Base-by-base conservation (phyloP, 2,888 invertebrate genomes). In the Drosophila emarginata region DNA sequence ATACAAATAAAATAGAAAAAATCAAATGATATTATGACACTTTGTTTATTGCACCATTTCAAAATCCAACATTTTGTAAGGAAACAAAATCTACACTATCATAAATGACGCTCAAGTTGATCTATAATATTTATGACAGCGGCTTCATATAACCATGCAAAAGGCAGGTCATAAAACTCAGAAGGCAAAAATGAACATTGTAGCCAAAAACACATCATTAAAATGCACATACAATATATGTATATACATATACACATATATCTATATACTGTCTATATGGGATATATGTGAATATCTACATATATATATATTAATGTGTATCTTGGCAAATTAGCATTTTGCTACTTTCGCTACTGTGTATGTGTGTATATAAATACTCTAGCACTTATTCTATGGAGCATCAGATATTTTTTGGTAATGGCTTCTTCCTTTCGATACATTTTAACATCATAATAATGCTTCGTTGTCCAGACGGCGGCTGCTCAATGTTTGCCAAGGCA, bases 401-500 rank as follows among this genome's bases (percentile, higher is more conserved):
- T 7, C 14, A 32, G 23, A 50, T 62, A 36, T 52, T 23, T 58
- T 23, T 58, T 51, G 28, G 45, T 82, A 77, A 77, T 79, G 67
- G 66, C 56, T 72, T 68, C 67, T 70, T 57, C 51, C 60, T n/a
- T 59, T 74, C 52, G 57, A 54, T 69, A 61, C 18, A 67, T 78
- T 77, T 79, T 54, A 59, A 56, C 74, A 64, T 53, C 52, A 45
- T 45, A 59, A 65, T 54, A 76, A 70, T 70, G 64, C 58, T 73
- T 26, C 59, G 28, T 53, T 52, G 60, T 65, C 66, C 1, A 6
- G 18, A 5, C 21, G 18, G 45, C 45, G 4, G 53, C 76, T 74
- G 79, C 64, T 67, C 64, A 78, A 66, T 84, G 74, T 87, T 87
- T 72, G 69, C 59, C n/a, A 67, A 64, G 69, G 71, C 74, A 80